Evolutionary conservation across 2,888 invertebrate genomes (phyloP), one percentile per base, ranked within the genome.

Genomic region (Carterocephalus palaemon): DNA sequence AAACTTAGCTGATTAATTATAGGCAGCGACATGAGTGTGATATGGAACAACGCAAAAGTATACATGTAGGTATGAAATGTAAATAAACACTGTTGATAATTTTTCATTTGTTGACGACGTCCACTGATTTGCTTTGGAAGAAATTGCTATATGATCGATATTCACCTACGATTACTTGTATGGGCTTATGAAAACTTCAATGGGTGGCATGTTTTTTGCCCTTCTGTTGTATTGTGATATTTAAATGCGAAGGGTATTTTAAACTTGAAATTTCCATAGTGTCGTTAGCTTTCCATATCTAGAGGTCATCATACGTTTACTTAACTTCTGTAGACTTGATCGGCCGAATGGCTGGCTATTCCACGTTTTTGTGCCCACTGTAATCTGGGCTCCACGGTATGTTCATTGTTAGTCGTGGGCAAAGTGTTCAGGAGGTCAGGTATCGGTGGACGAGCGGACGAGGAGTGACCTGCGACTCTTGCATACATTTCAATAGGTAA

Each of bases 401-500:
- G 51, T 49, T 50, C 46, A 34, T 54, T 51, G 50, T 53, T 49
- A 41, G 53, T 56, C 32, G 48, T 42, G 31, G 23, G 29, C 38
- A 47, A 52, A 45, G 53, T 40, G 55, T 55, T 53, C 52, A 48
- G 57, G 59, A 62, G 75, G 67, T 64, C 75, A 59, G 42, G 26
- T 46, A 23, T 51, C 34, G 46, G 52, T 71, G 74, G 80, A 60
- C 53, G 60, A 46, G 46, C 53, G 62, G 62, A 52, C 61, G 57
- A 59, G 57, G 59, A 59, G 51, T 59, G 80, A 81, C 78, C 76
- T 59, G 64, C 46, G 68, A 62, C 62, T 65, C 69, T 67, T 71
- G 78, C 74, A 80, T 82, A 69, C 66, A 80, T 84, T 83, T 82
- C 75, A 84, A 84, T 85, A 77, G 67, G 67, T 81, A 82, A 84